Evolutionary conservation across 2,113 vertebrate genomes (phyloP).

Genomic region (Ceuthmochares aereus): DNA sequence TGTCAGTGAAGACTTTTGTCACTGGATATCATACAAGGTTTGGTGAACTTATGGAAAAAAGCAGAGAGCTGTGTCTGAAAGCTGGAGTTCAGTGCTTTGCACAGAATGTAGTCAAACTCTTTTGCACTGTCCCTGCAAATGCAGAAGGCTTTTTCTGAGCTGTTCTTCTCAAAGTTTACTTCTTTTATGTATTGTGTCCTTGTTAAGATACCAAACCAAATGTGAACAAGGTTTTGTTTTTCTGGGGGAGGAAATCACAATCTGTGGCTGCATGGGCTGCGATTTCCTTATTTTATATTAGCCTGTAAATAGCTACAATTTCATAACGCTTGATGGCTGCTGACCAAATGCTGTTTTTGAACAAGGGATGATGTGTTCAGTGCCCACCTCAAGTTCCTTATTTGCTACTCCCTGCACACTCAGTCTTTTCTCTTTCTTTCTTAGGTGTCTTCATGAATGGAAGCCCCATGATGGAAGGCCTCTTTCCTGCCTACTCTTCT

Average conservation of each 20-base stretch:
- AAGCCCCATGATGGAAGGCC: slow-evolving; percentile 91
- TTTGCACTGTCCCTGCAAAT: neutral
- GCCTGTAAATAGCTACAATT: neutral
- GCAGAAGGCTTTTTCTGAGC: neutral
- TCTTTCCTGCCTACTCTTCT: slow-evolving; percentile 95
- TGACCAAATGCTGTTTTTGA: neutral
- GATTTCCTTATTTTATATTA: neutral
- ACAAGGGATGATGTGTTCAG: neutral
- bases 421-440: neutral
- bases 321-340: neutral
- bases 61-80: neutral
- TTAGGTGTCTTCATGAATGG: slow-evolving; percentile 95
- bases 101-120: no score
- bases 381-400: neutral
- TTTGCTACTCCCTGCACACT: neutral
- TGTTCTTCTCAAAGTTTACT: neutral
- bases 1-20: neutral
- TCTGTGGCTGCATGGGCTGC: neutral
- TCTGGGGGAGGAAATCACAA: neutral
- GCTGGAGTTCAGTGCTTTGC: neutral
- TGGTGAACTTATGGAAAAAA: neutral
- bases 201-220: neutral
- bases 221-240: neutral
- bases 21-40: neutral
- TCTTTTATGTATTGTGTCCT: neutral